A percentile compares a stretch with the other conserved stretches of the same genome.
These are phyloP conservation scores for Bursaphelenchus okinawaensis DNA, from an alignment of 2,888 invertebrate species.

Conservation along the genomic window DNA sequence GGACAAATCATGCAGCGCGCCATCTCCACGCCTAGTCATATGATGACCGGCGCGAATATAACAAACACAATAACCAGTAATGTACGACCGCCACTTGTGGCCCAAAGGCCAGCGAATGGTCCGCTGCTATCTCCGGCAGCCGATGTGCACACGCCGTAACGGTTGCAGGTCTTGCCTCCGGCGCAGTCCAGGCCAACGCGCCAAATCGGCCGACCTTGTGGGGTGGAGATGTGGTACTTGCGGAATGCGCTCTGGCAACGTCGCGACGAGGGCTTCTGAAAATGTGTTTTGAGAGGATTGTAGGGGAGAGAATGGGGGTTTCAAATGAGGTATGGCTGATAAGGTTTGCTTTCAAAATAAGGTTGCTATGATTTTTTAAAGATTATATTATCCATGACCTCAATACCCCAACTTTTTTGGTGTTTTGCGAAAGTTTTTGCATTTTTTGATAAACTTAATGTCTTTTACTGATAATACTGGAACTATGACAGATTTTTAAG, in stretches of 20 bases:
- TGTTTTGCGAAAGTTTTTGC: no score
- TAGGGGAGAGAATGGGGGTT: no score
- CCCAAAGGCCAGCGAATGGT: background rate
- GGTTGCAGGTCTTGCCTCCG: slow-evolving; percentile 55
- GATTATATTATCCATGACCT: background rate
- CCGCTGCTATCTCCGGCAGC: slow-evolving; percentile 14
- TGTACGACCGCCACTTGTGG: slow-evolving; percentile 6
- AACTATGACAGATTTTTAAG: no score
- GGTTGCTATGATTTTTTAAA: no score
- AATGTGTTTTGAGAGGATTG: no score
- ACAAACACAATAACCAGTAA: slow-evolving; percentile 8
- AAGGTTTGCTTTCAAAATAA: no score
- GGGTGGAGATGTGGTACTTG: slow-evolving; percentile 47
- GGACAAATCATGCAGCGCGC: slow-evolving; percentile 9
- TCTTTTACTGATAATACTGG: no score
- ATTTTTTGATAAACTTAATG: no score
- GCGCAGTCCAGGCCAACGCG: slow-evolving; percentile 55
- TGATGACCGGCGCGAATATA: slow-evolving; percentile 18
- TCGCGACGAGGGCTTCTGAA: slow-evolving; percentile 52
- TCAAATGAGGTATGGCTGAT: no score
- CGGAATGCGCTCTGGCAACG: slow-evolving; percentile 55
- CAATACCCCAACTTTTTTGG: no score
- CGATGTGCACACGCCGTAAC: slow-evolving; percentile 52
- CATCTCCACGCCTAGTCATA: slow-evolving; percentile 15
- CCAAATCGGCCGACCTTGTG: slow-evolving; percentile 46